These are phyloP conservation scores for Eucriotettix oculatus DNA, from an alignment of 2,888 invertebrate species.

Conservation along the genomic window DNA sequence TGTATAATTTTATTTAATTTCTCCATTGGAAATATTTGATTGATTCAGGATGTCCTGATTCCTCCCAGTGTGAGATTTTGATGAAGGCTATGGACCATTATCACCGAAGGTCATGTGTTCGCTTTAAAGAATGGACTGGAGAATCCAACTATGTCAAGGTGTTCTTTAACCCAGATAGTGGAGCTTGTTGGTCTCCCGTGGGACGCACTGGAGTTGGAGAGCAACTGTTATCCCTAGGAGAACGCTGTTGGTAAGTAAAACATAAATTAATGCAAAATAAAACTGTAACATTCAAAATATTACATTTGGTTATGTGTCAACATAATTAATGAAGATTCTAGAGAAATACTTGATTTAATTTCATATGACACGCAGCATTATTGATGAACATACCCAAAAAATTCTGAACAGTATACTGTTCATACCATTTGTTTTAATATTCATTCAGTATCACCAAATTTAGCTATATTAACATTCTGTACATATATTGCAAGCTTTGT, in stretches of 20 bases:
- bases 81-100: slow-evolving; percentile 20
- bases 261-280: not conserved
- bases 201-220: slow-evolving; percentile 30
- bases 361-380: too few species aligned
- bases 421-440: too few species aligned
- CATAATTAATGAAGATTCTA: too few species aligned
- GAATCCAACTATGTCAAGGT: slow-evolving; percentile 22
- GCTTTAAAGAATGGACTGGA: slow-evolving; percentile 22
- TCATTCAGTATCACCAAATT: too few species aligned
- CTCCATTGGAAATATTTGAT: not conserved
- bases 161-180: slow-evolving; percentile 20
- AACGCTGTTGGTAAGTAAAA: slow-evolving; percentile 21
- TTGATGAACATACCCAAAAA: too few species aligned
- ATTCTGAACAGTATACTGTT: too few species aligned
- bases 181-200: slow-evolving; percentile 20
- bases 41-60: slow-evolving; percentile 18
- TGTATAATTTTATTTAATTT: not conserved
- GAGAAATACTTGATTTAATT: too few species aligned
- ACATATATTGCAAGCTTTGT: too few species aligned
- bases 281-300: too few species aligned
- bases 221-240: slow-evolving; percentile 29
- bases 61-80: slow-evolving; percentile 18
- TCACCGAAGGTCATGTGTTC: slow-evolving; percentile 21
- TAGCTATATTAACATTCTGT: too few species aligned
- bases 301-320: too few species aligned